Conservation (phyloP, 2,797 vertebrate species). For the Pachyuromys duprasi region DNA sequence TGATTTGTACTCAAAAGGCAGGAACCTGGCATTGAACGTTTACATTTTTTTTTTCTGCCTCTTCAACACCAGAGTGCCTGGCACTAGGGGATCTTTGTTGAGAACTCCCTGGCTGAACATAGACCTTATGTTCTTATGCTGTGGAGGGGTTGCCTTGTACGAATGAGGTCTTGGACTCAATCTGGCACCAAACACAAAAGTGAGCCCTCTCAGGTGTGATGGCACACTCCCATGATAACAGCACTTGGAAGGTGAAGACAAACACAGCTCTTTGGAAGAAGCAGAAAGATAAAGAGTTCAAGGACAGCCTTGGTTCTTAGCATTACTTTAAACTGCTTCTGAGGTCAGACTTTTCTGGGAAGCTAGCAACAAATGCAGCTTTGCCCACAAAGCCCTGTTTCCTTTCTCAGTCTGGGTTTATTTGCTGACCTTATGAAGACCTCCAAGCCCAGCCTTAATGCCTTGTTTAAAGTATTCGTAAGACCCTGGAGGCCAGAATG, state of each 20-base stretch:
- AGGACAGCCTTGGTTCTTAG: neutral
- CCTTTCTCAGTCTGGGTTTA: neutral
- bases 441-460: neutral
- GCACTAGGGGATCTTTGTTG: neutral
- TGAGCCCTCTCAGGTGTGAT: neutral
- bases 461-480: neutral
- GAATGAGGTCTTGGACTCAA: neutral
- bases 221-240: too few species aligned
- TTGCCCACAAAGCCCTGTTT: neutral
- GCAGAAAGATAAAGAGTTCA: neutral
- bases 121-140: neutral
- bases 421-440: neutral
- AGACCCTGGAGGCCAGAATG: neutral
- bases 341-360: neutral
- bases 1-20: slow-evolving; percentile 24
- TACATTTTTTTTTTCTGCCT: neutral
- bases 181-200: neutral
- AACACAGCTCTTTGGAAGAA: neutral
- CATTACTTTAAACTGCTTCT: neutral
- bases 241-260: neutral
- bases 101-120: neutral
- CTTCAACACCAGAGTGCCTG: neutral
- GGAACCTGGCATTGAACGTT: neutral
- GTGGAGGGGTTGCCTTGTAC: neutral
- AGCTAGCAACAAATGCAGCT: neutral